Evolutionary conservation across 2,797 vertebrate genomes (phyloP), one percentile per base, ranked within the genome.

Genomic region (Neostethus bicornis): DNA sequence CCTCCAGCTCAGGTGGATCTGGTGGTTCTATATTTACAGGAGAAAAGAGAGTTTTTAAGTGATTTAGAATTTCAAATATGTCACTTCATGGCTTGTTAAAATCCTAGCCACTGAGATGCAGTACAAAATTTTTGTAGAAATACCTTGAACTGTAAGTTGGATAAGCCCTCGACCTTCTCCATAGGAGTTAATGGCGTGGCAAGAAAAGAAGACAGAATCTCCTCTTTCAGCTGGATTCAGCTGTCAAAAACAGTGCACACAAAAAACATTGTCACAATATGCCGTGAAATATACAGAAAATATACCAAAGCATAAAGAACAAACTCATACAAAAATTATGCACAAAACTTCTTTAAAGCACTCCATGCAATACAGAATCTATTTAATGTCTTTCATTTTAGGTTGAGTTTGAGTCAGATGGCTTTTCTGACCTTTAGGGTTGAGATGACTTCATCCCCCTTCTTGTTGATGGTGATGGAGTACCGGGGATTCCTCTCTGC

Each of bases 121-220:
- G 16, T 26, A 6, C 4, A 31, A 47, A 19, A 23, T 11, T 37
- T n/a, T 41, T 51, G 32, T 43, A 37, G 16, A 12, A 17, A 2
- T 52, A 97, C 97, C 97, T 96, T 99, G 97, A 62, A 99, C 96
- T 0, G 97, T 99, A 84, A 99, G 94, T 66, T 98, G 96, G 85
- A 99, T 99, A 79, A 99, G 90, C 20, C 96, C 97, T 59, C 97
- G 88, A 70, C 96, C 96, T 73, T 99, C 97, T 42, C 97, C 97
- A 0, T 97, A 99, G 0, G 97, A 99, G 87, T 99, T 99, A 86
- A 99, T 98, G 61, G 97, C 97, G 0, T 99, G 97, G 66, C 97
- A 99, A 65, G 96, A 98, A 89, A 98, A 98, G 91, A 99, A 98
- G 62, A 98, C 96, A 0, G 97, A 99, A 81, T 99, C 96, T 61